Evolutionary conservation across 2,797 vertebrate genomes (phyloP).

Genomic region (Gorsachius magnificus): DNA sequence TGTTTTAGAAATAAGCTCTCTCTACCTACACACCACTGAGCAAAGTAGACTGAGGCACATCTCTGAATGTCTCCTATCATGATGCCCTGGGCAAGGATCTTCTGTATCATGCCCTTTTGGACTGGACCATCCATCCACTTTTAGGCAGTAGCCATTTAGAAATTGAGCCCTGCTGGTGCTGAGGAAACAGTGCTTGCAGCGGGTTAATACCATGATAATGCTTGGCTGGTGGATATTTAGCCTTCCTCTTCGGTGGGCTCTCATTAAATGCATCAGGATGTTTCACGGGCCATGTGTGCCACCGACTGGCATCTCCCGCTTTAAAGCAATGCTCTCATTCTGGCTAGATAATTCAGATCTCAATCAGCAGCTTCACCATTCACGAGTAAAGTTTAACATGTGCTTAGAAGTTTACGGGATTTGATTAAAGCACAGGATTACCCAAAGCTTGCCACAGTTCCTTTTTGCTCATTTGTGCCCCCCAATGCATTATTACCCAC

Average conservation of each 20-base stretch:
- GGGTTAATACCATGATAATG: background rate
- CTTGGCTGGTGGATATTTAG: background rate
- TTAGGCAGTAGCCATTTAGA: background rate
- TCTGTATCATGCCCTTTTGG: background rate
- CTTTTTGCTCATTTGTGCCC: background rate
- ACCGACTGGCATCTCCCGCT: background rate
- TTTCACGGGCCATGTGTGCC: background rate
- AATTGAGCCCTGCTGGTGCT: background rate
- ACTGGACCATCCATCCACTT: background rate
- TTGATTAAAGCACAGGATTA: background rate
- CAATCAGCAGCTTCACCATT: background rate
- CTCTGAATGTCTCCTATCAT: background rate
- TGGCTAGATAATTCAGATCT: background rate
- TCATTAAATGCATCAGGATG: background rate
- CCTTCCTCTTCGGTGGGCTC: background rate
- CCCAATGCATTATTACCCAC: background rate
- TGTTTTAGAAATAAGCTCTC: background rate
- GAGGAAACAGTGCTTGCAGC: background rate
- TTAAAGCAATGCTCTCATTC: background rate
- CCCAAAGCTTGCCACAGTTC: background rate
- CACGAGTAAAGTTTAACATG: background rate
- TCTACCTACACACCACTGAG: background rate
- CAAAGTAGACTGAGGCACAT: rapidly evolving
- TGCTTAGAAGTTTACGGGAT: background rate
- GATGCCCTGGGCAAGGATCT: background rate